Base-by-base conservation (phyloP, 2,888 invertebrate species). In the Apamea anceps region DNA sequence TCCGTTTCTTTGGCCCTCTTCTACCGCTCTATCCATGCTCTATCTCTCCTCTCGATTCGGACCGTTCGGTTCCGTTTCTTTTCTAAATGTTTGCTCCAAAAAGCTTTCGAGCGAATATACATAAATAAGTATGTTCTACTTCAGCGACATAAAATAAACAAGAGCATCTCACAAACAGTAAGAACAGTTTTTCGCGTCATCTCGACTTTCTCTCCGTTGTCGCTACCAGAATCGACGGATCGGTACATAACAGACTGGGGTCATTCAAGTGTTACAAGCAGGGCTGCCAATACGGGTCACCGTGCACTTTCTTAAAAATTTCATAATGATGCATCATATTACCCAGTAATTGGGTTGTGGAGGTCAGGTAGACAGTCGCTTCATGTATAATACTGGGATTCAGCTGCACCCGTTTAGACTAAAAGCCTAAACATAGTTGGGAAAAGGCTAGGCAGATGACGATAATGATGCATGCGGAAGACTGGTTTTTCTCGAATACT, bases 211-310 rank as follows among this genome's bases (percentile, higher is more conserved):
- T 86, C 90, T 79, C 70, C 42, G 66, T 62, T 80, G 82, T 82
- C 79, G 76, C 63, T 84, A 84, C 67, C 51, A 62, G 79, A 72
- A 80, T 78, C 77, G 65, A 68, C 77, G 45, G 63, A 82, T 89
- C 81, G 71, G n/a, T 77, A 84, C 57, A 60, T 60, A 60, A 57
- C 83, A 78, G 82, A 66, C 85, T 77, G 82, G 51, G 84, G 87
- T 81, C 88, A 89, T 72, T 89, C 81, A 88, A 89, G 85, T 90
- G 88, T 90, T 85, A 89, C 89, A 79, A 74, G 0, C 78, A 87
- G 90, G 88, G 83, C 67, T 85, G 80, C 0, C 76, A 45, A 72
- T 54, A 21, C 5, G 7, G 25, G 25, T 0, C 12, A 28, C 12
- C 8, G 12, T 42, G 21, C 8, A 15, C 8, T 70, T n/a, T 54